These are phyloP conservation scores for Macrosoma leucophasiata DNA, from an alignment of 2,888 invertebrate species.

Conservation along the genomic window DNA sequence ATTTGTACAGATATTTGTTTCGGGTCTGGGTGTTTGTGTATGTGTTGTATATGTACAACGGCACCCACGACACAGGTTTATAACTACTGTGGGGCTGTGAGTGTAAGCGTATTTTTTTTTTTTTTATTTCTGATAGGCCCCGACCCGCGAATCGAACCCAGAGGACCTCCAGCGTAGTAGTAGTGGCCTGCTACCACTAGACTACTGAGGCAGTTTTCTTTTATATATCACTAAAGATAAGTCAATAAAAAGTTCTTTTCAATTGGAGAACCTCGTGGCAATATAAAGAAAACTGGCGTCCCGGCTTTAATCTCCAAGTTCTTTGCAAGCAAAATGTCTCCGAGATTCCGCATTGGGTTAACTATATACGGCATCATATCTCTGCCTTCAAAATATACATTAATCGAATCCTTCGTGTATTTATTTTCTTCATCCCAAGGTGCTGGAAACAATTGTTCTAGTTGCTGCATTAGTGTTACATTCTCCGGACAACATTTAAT, in stretches of 20 bases:
- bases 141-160: no score
- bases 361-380: constrained; percentile 77
- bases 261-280: constrained; percentile 72
- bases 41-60: no score
- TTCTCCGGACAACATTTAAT: constrained; percentile 87
- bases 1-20: no score
- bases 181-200: no score
- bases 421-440: constrained; percentile 82
- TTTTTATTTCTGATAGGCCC: no score
- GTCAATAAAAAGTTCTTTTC: constrained; percentile 76
- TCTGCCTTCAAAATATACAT: constrained; percentile 84
- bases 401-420: constrained; percentile 77
- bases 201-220: no score
- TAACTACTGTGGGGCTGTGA: no score
- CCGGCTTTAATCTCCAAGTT: constrained; percentile 79
- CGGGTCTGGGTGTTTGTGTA: no score
- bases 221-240: constrained; percentile 57
- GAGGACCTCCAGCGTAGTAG: no score
- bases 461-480: constrained; percentile 65
- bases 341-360: constrained; percentile 71
- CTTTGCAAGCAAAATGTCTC: constrained; percentile 75
- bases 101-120: no score
- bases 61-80: no score
- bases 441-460: constrained; percentile 79
- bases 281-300: constrained; percentile 79